Evolutionary conservation across 1,140 invertebrate species (phyloP).

Genomic region (Ceratina japonica): DNA sequence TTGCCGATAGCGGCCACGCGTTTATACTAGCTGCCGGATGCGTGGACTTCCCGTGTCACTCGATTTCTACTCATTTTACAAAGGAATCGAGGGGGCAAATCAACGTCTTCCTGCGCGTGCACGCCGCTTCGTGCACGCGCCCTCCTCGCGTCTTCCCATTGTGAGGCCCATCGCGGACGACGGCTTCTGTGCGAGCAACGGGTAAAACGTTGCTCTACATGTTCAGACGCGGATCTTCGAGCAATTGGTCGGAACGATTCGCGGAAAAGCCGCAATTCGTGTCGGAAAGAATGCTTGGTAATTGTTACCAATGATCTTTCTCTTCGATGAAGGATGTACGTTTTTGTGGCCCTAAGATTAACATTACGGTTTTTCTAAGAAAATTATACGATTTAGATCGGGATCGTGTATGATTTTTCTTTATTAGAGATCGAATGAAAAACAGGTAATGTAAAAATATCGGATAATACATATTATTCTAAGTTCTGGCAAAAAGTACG

Average conservation of each 20-base stretch:
- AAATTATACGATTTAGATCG: no score
- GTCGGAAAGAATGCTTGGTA: neutral
- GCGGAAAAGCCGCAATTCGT: neutral
- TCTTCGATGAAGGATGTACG: neutral
- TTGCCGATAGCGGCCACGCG: neutral
- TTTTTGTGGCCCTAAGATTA: neutral
- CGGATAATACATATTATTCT: no score
- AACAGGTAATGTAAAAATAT: no score
- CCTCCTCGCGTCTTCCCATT: conserved; percentile 13
- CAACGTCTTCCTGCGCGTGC: conserved; percentile 35
- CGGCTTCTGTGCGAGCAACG: neutral
- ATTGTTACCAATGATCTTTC: conserved; percentile 13
- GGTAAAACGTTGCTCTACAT: conserved; percentile 29
- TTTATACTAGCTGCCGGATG: conserved; percentile 18
- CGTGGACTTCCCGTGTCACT: conserved; percentile 38
- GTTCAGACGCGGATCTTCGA: conserved; percentile 21
- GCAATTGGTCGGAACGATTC: conserved; percentile 40
- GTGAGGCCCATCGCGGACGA: neutral
- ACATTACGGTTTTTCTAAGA: neutral
- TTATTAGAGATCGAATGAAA: no score
- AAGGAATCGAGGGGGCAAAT: conserved; percentile 23
- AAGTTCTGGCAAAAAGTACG: no score
- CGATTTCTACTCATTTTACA: conserved; percentile 44
- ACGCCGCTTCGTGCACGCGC: neutral
- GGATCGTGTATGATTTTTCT: no score